Percentiles rank a stretch among this genome's conserved stretches.
Evolutionary conservation across 2,888 invertebrate species (phyloP).

Genomic region (Cataglyphis altisquamis): DNA sequence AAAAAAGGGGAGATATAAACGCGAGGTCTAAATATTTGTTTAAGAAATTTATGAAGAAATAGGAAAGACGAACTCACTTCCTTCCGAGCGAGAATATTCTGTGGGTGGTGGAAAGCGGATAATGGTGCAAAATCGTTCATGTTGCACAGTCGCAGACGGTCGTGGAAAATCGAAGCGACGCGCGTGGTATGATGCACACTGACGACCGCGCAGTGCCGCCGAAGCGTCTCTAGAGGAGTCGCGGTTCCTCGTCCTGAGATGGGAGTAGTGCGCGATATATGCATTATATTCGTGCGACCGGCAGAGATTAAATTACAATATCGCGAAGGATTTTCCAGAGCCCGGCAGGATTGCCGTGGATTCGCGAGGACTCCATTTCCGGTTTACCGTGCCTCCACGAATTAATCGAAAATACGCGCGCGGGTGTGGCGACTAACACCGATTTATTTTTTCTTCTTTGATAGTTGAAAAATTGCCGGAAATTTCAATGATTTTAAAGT

Average conservation of each 20-base stretch:
- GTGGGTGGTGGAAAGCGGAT: constrained; percentile 53
- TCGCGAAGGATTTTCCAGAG: not conserved
- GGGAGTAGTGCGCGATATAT: constrained; percentile 42
- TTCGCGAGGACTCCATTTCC: constrained; percentile 14
- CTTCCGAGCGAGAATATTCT: not conserved
- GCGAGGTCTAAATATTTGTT: not conserved
- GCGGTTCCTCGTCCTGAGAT: constrained; percentile 16
- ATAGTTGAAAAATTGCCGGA: not conserved
- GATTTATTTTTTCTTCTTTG: not conserved
- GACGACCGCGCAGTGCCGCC: constrained; percentile 37
- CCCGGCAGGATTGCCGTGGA: not conserved
- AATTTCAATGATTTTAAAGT: constrained; percentile 2
- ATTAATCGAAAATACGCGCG: not conserved
- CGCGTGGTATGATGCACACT: constrained; percentile 64
- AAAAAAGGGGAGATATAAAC: not conserved
- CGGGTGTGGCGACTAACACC: not conserved
- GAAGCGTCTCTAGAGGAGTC: constrained; percentile 10
- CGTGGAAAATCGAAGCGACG: constrained; percentile 74
- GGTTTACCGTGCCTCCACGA: not conserved
- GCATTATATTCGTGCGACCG: constrained; percentile 16
- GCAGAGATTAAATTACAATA: not conserved
- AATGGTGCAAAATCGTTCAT: constrained; percentile 67
- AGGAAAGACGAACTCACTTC: not conserved
- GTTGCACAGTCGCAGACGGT: constrained; percentile 70
- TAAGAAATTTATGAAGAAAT: not conserved